Conservation (phyloP, 30 jellyfish, hydroid and myxozoan species). For the Aurelia coerulea region DNA sequence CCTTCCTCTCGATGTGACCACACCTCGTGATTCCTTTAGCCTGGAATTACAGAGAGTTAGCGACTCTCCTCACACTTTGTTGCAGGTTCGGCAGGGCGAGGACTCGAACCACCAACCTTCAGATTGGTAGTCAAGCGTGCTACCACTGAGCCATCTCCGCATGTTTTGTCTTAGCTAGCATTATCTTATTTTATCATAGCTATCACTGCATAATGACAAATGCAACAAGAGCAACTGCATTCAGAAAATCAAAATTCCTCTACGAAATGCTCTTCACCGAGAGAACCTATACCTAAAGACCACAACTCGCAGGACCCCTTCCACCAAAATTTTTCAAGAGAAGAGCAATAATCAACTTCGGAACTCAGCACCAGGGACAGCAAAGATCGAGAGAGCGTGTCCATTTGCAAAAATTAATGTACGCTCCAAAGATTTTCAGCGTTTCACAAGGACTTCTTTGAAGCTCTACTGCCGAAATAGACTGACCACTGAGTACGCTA, state of each 20-base stretch:
- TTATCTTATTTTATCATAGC: not conserved
- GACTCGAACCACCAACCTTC: too few relatives aligned
- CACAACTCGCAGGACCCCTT: not conserved
- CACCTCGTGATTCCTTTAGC: too few relatives aligned
- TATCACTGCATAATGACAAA: not conserved
- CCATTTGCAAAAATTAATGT: conserved; percentile 23
- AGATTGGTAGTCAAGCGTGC: too few relatives aligned
- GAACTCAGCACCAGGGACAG: not conserved
- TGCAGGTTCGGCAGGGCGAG: too few relatives aligned
- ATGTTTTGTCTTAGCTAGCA: not conserved
- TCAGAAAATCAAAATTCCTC: not conserved
- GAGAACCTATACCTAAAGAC: conserved; percentile 21
- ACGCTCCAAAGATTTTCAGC: not conserved
- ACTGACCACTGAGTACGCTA: not conserved
- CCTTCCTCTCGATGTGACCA: too few relatives aligned
- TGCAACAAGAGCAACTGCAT: conserved; percentile 3
- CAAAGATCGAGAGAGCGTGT: conserved; percentile 8
- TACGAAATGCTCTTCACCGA: conserved; percentile 7
- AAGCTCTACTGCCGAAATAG: conserved; percentile 23
- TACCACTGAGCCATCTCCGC: too few relatives aligned
- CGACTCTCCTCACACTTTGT: too few relatives aligned
- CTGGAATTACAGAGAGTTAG: too few relatives aligned
- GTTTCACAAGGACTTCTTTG: conserved; percentile 1
- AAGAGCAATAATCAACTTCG: too few relatives aligned
- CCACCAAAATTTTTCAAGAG: too few relatives aligned